These are phyloP conservation scores for Chondrilla cf. caribensis DNA, from an alignment of 37 sponge, comb jelly and placozoan genomes.

Conservation along the genomic window DNA sequence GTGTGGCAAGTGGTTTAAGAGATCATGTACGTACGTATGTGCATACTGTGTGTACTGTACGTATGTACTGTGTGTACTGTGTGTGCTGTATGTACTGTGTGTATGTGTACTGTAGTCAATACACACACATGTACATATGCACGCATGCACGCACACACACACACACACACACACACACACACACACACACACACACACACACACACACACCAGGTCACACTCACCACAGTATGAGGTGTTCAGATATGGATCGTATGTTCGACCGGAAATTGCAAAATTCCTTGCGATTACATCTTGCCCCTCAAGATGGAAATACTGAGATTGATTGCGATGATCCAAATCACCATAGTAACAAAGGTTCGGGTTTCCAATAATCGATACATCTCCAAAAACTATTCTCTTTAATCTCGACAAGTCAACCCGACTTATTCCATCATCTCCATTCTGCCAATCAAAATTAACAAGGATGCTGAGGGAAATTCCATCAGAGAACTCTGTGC, in stretches of 20 bases:
- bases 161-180: not conserved
- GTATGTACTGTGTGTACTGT: too few species aligned
- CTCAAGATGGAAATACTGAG: not conserved
- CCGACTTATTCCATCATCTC: not conserved
- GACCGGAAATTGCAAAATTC: too few species aligned
- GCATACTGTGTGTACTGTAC: too few species aligned
- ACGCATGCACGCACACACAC: not conserved
- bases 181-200: slow-evolving; percentile 7
- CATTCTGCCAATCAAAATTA: not conserved
- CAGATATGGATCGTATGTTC: too few species aligned
- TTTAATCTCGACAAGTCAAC: slow-evolving; percentile 13
- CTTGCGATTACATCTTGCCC: not conserved
- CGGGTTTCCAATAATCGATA: not conserved
- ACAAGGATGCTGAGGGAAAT: not conserved
- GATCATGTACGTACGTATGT: too few species aligned
- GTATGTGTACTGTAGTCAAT: too few species aligned
- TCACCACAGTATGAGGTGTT: not conserved
- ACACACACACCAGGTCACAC: not conserved
- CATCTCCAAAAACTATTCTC: not conserved
- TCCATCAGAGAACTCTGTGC: not conserved
- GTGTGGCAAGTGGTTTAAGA: too few species aligned
- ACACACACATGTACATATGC: too few species aligned
- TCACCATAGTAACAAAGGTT: slow-evolving; percentile 19
- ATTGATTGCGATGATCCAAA: not conserved
- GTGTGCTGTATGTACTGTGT: too few species aligned